Percentiles rank a stretch among this genome's conserved stretches.
Conservation (phyloP, 2,797 vertebrate genomes). For the Pantherophis alleghaniensis region DNA sequence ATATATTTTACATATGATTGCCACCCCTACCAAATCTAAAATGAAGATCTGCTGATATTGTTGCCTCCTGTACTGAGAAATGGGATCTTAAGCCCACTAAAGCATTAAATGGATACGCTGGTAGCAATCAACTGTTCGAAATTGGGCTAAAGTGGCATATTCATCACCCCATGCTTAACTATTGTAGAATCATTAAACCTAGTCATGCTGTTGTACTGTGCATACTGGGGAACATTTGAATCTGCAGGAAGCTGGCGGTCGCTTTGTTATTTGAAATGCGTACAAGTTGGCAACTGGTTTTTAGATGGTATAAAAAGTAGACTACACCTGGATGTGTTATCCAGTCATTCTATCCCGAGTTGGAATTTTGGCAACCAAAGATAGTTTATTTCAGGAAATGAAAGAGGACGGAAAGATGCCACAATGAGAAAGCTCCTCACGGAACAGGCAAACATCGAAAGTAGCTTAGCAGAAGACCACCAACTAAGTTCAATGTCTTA, state of each 20-base stretch:
- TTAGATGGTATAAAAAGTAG: background rate
- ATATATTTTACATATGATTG: background rate
- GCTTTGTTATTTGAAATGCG: conserved; percentile 5
- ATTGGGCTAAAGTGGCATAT: background rate
- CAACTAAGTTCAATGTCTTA: background rate
- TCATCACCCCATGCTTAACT: background rate
- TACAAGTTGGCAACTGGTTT: background rate
- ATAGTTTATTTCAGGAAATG: background rate
- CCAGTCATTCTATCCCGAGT: background rate
- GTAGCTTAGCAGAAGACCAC: background rate
- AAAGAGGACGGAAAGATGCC: background rate
- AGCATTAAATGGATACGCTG: conserved; percentile 2
- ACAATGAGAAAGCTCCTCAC: background rate
- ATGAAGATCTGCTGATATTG: background rate
- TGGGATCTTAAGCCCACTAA: conserved; percentile 10
- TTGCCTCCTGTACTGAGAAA: background rate
- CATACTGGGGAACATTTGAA: background rate
- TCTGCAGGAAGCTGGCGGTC: background rate
- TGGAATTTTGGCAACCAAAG: background rate
- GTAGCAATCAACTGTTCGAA: background rate
- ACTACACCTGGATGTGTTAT: background rate
- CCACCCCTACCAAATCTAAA: background rate
- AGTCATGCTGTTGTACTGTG: background rate
- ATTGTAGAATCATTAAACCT: background rate
- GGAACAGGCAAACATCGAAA: background rate